Evolutionary conservation across 2,888 invertebrate species (phyloP), one percentile per base, ranked within the genome.

Genomic region (Meliscaeva auricollis): DNA sequence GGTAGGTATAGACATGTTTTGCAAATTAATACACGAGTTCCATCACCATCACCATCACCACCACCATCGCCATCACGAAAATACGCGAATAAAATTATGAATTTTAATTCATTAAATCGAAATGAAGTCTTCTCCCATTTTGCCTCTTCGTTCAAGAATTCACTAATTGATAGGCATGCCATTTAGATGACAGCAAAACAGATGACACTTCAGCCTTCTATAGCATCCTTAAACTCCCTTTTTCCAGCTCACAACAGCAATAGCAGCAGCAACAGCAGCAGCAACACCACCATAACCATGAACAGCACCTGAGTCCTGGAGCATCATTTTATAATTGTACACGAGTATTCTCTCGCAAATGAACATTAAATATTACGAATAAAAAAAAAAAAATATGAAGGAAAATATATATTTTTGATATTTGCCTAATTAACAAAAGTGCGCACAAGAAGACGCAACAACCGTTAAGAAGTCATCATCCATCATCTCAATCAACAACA

Each of bases 381-480:
- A 38, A 9, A 38, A 9, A 38, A 38, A 38, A 11, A 9, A 38
- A 38, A 11, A 38, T 22, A 13, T 30, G 38, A 58, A 32, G 17
- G 6, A 20, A 68, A 17, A 22, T 3, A 26, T n/a, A 13, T 20
- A 22, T 0, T 4, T 22, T 11, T 0, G 22, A 32, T 46, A 60
- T 69, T 77, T 69, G 44, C 13, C 60, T 73, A 73, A 77, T 68
- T 82, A 82, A 82, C 73, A 66, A 60, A 58, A 77, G 62, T 62
- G 54, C 52, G 54, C 41, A n/a, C 26, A 66, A 13, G 9, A 50
- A 50, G 48, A 50, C 50, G 35, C 35, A 77, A 68, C 54, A 60
- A 77, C 72, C 66, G 46, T 77, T 77, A 58, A 58, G 44, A 62
- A 77, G 70, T 82, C 68, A 32, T 50, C 77, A 77, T 82, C 81